A percentile compares a stretch with the other conserved stretches of the same genome.
Conservation (phyloP, 2,113 vertebrate species). For the Callaeas wilsoni region DNA sequence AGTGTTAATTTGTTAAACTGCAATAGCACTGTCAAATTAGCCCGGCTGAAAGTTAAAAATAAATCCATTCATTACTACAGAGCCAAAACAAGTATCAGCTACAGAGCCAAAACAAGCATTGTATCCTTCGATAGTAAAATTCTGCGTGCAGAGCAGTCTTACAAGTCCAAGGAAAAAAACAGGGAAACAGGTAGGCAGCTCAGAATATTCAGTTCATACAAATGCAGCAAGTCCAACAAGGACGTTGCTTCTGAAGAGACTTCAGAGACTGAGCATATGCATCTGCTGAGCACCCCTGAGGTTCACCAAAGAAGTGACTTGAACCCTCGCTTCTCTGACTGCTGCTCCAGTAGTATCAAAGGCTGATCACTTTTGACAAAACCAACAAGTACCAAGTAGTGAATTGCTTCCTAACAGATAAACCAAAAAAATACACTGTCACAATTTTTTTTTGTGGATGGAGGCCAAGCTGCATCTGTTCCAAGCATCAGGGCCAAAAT, state of each 20-base stretch:
- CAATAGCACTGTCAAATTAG: slow-evolving; percentile 32
- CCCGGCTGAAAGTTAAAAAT: slow-evolving; percentile 21
- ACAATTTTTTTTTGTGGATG: background rate
- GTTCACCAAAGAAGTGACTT: background rate
- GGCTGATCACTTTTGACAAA: background rate
- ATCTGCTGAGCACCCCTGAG: background rate
- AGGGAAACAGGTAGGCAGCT: background rate
- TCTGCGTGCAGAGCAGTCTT: background rate
- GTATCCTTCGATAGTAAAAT: background rate
- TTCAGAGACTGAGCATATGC: background rate
- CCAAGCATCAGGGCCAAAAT: slow-evolving; percentile 30
- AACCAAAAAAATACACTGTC: background rate
- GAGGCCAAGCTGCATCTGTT: background rate
- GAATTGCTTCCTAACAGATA: background rate
- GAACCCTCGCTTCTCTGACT: background rate
- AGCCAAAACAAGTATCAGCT: background rate
- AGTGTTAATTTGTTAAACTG: slow-evolving; percentile 44
- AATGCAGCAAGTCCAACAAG: background rate
- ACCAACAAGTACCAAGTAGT: background rate
- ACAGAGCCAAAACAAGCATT: background rate
- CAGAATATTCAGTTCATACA: background rate
- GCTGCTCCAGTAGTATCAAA: background rate
- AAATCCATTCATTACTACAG: slow-evolving; percentile 8
- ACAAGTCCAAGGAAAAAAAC: background rate
- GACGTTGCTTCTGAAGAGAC: background rate